These are phyloP conservation scores for Dromius quadrimaculatus DNA, from an alignment of 2,888 invertebrate genomes.

Conservation along the genomic window DNA sequence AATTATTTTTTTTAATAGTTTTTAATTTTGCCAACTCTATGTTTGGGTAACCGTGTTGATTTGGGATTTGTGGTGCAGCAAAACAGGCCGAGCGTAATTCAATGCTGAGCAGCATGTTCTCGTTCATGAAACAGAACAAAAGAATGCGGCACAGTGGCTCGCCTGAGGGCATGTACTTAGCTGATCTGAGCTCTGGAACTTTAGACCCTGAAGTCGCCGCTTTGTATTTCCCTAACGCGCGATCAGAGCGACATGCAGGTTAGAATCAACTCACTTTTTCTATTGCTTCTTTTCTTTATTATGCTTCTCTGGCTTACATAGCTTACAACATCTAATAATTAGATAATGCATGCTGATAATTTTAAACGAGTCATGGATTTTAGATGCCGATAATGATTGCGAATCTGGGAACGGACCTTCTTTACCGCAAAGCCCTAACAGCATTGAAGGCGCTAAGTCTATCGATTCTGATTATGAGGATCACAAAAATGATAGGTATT, in stretches of 20 bases:
- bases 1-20: too few species aligned
- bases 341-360: background rate
- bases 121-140: constrained; percentile 87
- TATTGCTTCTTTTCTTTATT: constrained; percentile 24
- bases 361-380: background rate
- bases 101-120: constrained; percentile 91
- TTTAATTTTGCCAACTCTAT: too few species aligned
- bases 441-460: constrained; percentile 85
- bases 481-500: constrained; percentile 62
- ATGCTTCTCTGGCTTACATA: constrained; percentile 14
- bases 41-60: constrained; percentile 31
- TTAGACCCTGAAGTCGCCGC: constrained; percentile 94
- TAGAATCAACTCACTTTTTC: constrained; percentile 43
- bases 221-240: constrained; percentile 79
- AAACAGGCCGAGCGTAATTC: constrained; percentile 70
- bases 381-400: constrained; percentile 84
- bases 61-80: constrained; percentile 38
- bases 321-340: constrained; percentile 6
- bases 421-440: constrained; percentile 92
- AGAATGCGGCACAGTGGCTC: constrained; percentile 73
- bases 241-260: constrained; percentile 60
- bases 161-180: constrained; percentile 89
- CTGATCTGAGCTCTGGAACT: constrained; percentile 88
- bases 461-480: constrained; percentile 89
- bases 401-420: constrained; percentile 98